Percentiles rank a stretch among this genome's conserved stretches.
Conservation (phyloP, 2,888 invertebrate genomes). For the Drosophila bunnanda region DNA sequence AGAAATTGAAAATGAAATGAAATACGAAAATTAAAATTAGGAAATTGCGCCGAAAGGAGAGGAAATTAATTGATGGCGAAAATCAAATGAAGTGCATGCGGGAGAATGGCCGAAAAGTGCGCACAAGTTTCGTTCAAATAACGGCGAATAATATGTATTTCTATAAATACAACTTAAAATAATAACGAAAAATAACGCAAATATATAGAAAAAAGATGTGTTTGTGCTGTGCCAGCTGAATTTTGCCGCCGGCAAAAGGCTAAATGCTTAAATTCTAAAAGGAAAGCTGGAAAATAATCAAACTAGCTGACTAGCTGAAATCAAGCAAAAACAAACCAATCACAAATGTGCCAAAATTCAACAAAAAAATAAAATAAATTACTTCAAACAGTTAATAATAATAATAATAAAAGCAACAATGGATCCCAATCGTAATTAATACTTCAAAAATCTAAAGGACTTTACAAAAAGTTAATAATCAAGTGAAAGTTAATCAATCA, state of each 20-base stretch:
- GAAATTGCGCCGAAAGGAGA: conserved; percentile 59
- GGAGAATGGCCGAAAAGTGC: conserved; percentile 23
- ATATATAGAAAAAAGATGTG: conserved; percentile 13
- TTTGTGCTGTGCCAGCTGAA: conserved; percentile 21
- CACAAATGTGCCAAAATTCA: conserved; percentile 51
- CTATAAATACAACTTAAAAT: conserved; percentile 44
- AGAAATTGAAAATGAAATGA: conserved; percentile 44
- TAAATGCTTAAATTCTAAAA: conserved; percentile 40
- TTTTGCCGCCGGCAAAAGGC: conserved; percentile 66
- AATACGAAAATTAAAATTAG: conserved; percentile 63
- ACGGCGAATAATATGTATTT: conserved; percentile 33
- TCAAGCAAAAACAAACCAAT: conserved; percentile 25
- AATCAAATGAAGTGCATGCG: conserved; percentile 54
- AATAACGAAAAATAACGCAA: conserved; percentile 10
- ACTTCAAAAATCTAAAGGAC: not conserved
- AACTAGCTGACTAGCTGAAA: conserved; percentile 24
- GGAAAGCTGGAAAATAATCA: conserved; percentile 4
- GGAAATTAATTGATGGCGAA: conserved; percentile 60
- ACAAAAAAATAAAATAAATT: not conserved
- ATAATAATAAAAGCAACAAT: not conserved
- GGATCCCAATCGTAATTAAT: conserved; percentile 16
- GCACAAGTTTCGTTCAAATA: conserved; percentile 43
- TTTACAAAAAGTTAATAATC: not conserved
- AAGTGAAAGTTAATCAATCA: conserved; percentile 6
- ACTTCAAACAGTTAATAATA: conserved; percentile 1